Evolutionary conservation across 2,888 invertebrate species (phyloP).

Genomic region (Lamproptera curius): DNA sequence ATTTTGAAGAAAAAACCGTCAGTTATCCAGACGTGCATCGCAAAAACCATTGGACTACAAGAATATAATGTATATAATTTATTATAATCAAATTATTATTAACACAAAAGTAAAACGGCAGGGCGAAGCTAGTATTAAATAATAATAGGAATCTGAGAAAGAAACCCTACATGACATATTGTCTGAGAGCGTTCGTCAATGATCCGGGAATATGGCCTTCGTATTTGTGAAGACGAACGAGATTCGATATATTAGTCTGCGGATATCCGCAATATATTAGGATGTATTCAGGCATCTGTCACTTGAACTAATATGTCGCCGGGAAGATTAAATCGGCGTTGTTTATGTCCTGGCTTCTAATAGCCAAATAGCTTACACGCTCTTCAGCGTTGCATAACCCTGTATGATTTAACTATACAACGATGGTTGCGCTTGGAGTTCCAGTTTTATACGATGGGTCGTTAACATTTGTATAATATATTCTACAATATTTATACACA

Average conservation of each 20-base stretch:
- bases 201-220: constrained; percentile 1
- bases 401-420: background rate
- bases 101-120: too few species aligned
- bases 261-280: constrained; percentile 10
- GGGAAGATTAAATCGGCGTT: constrained; percentile 9
- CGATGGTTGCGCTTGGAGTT: too few species aligned
- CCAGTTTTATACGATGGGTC: too few species aligned
- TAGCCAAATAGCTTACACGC: constrained; percentile 7
- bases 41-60: too few species aligned
- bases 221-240: constrained; percentile 10
- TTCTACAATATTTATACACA: too few species aligned
- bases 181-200: background rate
- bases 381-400: background rate
- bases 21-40: too few species aligned
- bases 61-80: too few species aligned
- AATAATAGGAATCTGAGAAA: too few species aligned
- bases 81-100: too few species aligned
- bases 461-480: too few species aligned
- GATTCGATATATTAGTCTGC: constrained; percentile 2
- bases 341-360: constrained; percentile 1
- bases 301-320: constrained; percentile 1
- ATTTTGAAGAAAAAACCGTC: too few species aligned
- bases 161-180: background rate
- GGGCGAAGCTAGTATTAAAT: too few species aligned
- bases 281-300: constrained; percentile 13